Evolutionary conservation across 2,888 invertebrate genomes (phyloP), one percentile per base, ranked within the genome.

Genomic region (Melinaea marsaeus): DNA sequence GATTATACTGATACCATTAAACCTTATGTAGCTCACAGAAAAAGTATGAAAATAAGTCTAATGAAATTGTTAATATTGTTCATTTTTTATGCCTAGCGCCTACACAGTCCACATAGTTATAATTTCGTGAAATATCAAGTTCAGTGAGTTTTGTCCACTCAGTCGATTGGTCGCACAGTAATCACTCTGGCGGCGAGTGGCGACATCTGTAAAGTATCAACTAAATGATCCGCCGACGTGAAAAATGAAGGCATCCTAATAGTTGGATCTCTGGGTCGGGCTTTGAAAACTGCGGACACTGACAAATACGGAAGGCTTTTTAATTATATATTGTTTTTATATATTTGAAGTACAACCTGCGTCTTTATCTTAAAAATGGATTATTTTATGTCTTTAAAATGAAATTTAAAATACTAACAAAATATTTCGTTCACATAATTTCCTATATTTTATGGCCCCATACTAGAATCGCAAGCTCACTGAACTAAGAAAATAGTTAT

Each of bases 141-240:
- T 55, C 47, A 55, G 37, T 61, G 58, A 54, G 46, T 13, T 60
- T 64, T 58, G 72, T 72, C 79, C 79, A 82, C 79, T 81, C 72
- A 64, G 75, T 71, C 76, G 79, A 85, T 84, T 85, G 84, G 80
- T 73, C 74, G 65, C 65, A 72, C 68, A 67, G 71, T 72, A 37
- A 65, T 69, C 66, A 57, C 60, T 68, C 60, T 57, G 63, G 64
- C 76, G 22, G 22, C 22, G 22, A 22, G 22, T 75, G 75, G 70
- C 74, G 75, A 77, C 85, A 82, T 87, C 87, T 89, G 89, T 79
- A 74, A 75, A 78, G 70, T 78, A 80, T 88, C 89, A 85, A 75
- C 77, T 78, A 84, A 86, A 86, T 80, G 86, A 81, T 81, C 76
- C 75, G 75, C 71, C 72, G 85, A 81, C 84, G 77, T 76, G 86